These are phyloP conservation scores for Melanargia galathea DNA, from an alignment of 2,888 invertebrate genomes.

Conservation along the genomic window DNA sequence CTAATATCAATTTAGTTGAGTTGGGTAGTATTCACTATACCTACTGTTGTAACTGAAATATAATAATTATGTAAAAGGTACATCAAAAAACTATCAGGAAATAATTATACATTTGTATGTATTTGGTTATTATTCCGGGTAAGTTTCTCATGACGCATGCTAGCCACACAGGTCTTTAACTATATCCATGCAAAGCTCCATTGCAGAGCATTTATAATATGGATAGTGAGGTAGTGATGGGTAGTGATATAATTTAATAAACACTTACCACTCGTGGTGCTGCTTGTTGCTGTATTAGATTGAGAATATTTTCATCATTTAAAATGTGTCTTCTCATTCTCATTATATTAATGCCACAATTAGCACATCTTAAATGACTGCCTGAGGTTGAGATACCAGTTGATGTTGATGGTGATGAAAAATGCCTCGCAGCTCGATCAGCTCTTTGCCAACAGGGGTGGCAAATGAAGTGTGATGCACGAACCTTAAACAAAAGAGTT, in stretches of 20 bases:
- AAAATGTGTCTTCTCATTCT: constrained; percentile 25
- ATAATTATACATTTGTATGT: no score
- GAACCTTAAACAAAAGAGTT: neutral
- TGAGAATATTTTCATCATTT: constrained; percentile 20
- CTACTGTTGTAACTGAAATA: no score
- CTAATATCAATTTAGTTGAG: no score
- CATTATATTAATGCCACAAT: constrained; percentile 16
- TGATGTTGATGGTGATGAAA: constrained; percentile 10
- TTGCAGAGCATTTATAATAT: neutral
- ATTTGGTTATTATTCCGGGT: no score
- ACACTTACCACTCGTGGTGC: constrained; percentile 16
- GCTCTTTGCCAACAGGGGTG: constrained; percentile 6
- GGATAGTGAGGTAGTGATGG: no score
- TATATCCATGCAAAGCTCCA: no score
- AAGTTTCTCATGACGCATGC: no score
- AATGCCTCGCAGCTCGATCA: constrained; percentile 7
- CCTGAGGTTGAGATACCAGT: neutral
- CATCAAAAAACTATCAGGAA: no score
- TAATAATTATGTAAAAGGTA: no score
- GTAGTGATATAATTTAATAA: neutral
- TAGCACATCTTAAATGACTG: constrained; percentile 14
- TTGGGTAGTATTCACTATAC: no score
- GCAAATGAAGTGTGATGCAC: neutral
- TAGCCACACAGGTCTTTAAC: no score
- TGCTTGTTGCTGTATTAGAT: constrained; percentile 10